Evolutionary conservation across 37 sponge, comb jelly and placozoan genomes (phyloP), one percentile per base, ranked within the genome.

Genomic region (Ianthella basta): DNA sequence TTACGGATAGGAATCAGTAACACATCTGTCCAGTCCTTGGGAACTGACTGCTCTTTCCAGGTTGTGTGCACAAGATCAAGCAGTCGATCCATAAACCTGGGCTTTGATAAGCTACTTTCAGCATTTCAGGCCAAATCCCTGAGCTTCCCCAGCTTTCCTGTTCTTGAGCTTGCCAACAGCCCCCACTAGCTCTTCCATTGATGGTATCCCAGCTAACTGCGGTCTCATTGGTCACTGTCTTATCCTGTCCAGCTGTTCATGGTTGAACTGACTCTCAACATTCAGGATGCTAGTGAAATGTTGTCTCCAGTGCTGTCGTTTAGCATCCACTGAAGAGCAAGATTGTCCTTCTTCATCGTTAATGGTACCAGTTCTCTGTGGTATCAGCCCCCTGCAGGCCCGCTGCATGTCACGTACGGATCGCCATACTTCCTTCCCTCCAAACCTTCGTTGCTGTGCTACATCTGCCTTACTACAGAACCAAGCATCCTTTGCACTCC

Each of bases 271-370:
- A 59, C 75, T 55, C 15, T 34, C 4, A 4, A 72, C 41, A 37
- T 84, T 84, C 38, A 84, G 60, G 14, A 84, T 56, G 8, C 35
- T 19, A 36, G 60, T 72, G 44, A 84, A 84, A 23, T 84, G 74
- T 12, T 75, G 8, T 39, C 18, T 41, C 73, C 85, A 84, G 2
- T 60, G 59, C 59, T 84, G 60, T 24, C 53, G 14, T 72, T 84
- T 29, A 4, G 56, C 56, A 25, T 6, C 18, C 2, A 34, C 6
- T 20, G 72, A 30, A 6, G 20, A 23, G 55, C 85, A 84, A 29
- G 59, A 18, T 34, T 25, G 0, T 13, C 85, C 85, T 4, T 72
- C 60, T 27, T 72, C 73, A 82, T 66, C 69, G 18, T n/a, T 23
- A 33, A 82, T 65, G 55, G 44, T 27, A 40, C 4, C 53, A 4